Evolutionary conservation across 2,888 invertebrate species (phyloP), one percentile per base, ranked within the genome.

Genomic region (Opisthograptis luteolata): DNA sequence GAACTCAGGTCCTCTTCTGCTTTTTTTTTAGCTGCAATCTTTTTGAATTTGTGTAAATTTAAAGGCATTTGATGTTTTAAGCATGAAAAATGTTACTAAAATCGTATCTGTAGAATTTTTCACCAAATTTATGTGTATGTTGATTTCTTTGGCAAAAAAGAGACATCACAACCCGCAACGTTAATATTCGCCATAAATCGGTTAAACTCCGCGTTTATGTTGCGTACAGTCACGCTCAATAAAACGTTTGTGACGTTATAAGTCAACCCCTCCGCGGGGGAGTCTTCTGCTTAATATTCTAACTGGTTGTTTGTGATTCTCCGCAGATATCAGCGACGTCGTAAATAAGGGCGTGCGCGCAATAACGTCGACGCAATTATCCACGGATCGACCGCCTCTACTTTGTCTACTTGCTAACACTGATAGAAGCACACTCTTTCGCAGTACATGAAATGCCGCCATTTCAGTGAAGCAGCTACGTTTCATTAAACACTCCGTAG

Each of bases 221-320:
- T 27, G 45, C 36, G 48, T 32, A 42, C 34, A 17, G 31, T n/a
- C 39, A 35, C 47, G 54, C 48, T 36, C 53, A 32, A 48, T 48
- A 49, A 45, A 45, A 12, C 35, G 25, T 10, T 9, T 10, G 35
- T 44, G 43, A 56, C 24, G 48, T 35, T 34, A 48, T 48, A 43
- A 32, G 34, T 27, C 12, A 5, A 32, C 39, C 15, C 14, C 9
- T 5, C 7, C 9, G 13, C n/a, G 10, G 36, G 35, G 27, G 36
- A 8, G 22, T 13, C 24, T 27, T 14, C 36, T 44, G 34, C 40
- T 44, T 53, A 24, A 47, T 44, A 44, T 43, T 35, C 19, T 41
- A 41, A 44, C 50, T 47, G 50, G 54, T 51, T 51, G 57, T 45
- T 58, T 58, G 57, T 28, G 45, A 47, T 37, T 28, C 46, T 27